Evolutionary conservation across 2,797 vertebrate genomes (phyloP), one percentile per base, ranked within the genome.

Genomic region (Coregonus sp.): DNA sequence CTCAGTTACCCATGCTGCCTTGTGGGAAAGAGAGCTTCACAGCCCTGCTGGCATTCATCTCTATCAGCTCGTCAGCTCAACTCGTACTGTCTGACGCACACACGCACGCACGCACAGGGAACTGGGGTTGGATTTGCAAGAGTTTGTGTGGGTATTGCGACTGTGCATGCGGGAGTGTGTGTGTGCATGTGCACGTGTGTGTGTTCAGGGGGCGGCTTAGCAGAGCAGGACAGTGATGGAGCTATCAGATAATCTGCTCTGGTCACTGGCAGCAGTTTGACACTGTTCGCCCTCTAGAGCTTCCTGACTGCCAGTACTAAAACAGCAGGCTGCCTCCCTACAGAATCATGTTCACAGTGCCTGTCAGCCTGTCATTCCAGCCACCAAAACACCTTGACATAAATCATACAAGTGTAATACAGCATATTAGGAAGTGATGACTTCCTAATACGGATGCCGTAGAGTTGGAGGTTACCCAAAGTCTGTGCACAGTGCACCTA

Each of bases 41-140:
- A 81, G 71, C 5, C 37, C 84, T 88, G 85, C 88, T 84, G 83
- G 76, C 84, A 88, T 91, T 89, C 81, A 88, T 92, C 87, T 89
- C 87, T 86, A 86, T 67, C 25, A 51, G 61, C 40, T 51, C 40
- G n/a, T 91, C 88, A 84, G 84, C 75, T 86, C 87, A 80, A 75
- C 75, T 78, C 14, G 18, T 84, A 84, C 78, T n/a, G 66, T 80
- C 81, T 81, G 83, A 89, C 86, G 87, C 80, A 20, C n/a, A n/a
- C 52, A 29, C 40, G 11, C 40, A 47, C 40, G 11, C 40, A 47
- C 1, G 84, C 77, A 31, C 72, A 65, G 51, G 86, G 75, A 85
- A 75, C 69, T 54, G 47, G 25, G 50, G 70, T 14, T 31, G 50
- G 12, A 20, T 47, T 14, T 56, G 29, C 33, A 74, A 67, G 71